Base-by-base conservation (phyloP, 2,888 invertebrate genomes). In the Pristionchus japonicus region DNA sequence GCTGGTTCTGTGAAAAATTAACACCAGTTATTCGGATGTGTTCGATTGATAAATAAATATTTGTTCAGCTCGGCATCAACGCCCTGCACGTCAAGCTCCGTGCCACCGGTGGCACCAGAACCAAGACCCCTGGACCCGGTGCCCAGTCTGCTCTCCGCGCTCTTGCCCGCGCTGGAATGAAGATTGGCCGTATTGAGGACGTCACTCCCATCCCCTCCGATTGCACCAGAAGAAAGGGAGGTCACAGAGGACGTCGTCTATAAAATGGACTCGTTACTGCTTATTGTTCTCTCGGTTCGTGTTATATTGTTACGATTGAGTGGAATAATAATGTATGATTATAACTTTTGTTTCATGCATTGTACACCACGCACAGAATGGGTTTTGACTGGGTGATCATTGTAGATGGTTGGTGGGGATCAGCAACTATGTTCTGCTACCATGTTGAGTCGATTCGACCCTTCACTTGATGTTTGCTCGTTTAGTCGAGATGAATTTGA, bases 131-230 rank as follows among this genome's bases (percentile, higher is more conserved):
- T 87, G 94, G 99, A 95, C 99, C 99, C 34, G 99, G 99, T 91
- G 99, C 99, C 67, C 96, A 96, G 95, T 98, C 99, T 89, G 99
- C 99, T 82, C 96, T 99, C 87, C 96, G 99, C 93, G 99, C 99
- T 93, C 96, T 99, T 93, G 99, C 99, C 93, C 97, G 99, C 95
- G 97, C 98, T 89, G 98, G 97, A 94, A 99, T 99, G 98, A 99
- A 99, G 95, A 99, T 99, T 95, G 99, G 99, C 86, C 97, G 99
- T 94, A 99, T 99, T 95, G 96, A 96, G 96, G 99, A 99, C 96
- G 99, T 99, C 17, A 99, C 99, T 17, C 99, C 99, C 37, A 99
- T 99, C 95, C 99, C 99, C 94, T 98, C 98, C 88, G 99, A 99
- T 96, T 97, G 98, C 90, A 99, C 99, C 88, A 97, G 99, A 95